Evolutionary conservation across 2,888 invertebrate genomes (phyloP).

Genomic region (Harpalus rufipes): DNA sequence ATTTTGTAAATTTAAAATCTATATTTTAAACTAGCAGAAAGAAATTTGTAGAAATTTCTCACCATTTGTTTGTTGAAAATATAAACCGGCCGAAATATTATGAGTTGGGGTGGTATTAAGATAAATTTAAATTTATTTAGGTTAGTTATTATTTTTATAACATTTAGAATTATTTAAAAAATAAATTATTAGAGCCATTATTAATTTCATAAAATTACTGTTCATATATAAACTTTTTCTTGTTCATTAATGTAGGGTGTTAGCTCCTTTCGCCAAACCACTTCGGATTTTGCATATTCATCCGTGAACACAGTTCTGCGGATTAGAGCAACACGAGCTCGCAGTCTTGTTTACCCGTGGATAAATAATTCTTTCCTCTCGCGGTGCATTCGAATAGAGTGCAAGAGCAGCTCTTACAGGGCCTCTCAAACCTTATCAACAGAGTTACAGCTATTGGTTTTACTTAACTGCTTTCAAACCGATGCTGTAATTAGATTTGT

Average conservation of each 20-base stretch:
- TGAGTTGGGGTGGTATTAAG: too few species aligned
- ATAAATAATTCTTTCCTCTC: constrained; percentile 55
- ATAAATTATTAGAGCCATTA: background rate
- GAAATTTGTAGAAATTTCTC: too few species aligned
- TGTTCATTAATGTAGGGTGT: background rate
- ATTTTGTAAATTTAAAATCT: too few species aligned
- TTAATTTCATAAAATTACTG: background rate
- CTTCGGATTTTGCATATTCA: constrained; percentile 42
- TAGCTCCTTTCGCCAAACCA: constrained; percentile 10
- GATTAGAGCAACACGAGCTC: constrained; percentile 44
- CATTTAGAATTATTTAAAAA: too few species aligned
- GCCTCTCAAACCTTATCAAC: constrained; percentile 7
- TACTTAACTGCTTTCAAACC: background rate
- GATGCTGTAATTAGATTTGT: background rate
- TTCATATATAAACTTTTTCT: background rate
- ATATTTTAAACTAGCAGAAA: too few species aligned
- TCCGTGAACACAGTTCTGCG: constrained; percentile 30
- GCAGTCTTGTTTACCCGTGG: constrained; percentile 54
- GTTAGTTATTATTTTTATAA: too few species aligned
- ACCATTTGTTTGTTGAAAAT: too few species aligned
- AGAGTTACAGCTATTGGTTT: background rate
- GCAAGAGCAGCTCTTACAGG: background rate
- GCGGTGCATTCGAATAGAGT: constrained; percentile 25
- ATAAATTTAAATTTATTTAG: too few species aligned
- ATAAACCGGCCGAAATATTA: too few species aligned